Conservation (phyloP, 1,140 invertebrate species). For the Drosophila oshimai region DNA sequence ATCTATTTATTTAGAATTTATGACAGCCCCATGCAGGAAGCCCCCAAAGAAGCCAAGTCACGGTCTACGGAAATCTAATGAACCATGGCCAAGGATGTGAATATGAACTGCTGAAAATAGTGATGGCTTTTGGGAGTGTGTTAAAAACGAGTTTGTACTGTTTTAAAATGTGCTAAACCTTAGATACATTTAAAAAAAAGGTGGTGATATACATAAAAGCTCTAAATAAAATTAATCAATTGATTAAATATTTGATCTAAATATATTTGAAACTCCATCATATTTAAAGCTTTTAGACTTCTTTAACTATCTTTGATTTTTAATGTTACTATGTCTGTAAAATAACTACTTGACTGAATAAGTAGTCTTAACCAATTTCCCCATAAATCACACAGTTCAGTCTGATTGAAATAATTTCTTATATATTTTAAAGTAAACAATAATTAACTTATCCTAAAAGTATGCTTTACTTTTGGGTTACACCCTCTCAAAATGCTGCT, state of each 20-base stretch:
- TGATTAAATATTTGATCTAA: too few relatives aligned
- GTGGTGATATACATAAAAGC: too few relatives aligned
- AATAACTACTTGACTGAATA: too few relatives aligned
- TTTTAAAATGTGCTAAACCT: background rate
- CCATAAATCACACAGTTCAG: too few relatives aligned
- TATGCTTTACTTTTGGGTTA: background rate
- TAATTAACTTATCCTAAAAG: background rate
- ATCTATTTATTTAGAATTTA: constrained; percentile 75
- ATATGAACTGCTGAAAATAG: constrained; percentile 4
- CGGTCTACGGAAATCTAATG: constrained; percentile 45
- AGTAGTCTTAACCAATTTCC: too few relatives aligned
- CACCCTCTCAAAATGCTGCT: background rate
- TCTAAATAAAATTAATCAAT: too few relatives aligned
- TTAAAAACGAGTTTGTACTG: background rate
- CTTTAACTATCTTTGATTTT: too few relatives aligned
- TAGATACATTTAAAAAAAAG: background rate
- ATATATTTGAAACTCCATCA: too few relatives aligned
- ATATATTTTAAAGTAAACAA: too few relatives aligned
- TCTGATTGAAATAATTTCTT: too few relatives aligned
- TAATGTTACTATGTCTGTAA: too few relatives aligned
- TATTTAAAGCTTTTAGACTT: too few relatives aligned
- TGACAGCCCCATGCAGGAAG: constrained; percentile 44
- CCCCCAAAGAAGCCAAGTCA: constrained; percentile 40
- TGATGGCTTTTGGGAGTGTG: background rate
- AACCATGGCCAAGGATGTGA: constrained; percentile 22